A percentile compares a stretch with the other conserved stretches of the same genome.
These are phyloP conservation scores for Apodemia duryi DNA, from an alignment of 2,888 invertebrate species.

Conservation along the genomic window DNA sequence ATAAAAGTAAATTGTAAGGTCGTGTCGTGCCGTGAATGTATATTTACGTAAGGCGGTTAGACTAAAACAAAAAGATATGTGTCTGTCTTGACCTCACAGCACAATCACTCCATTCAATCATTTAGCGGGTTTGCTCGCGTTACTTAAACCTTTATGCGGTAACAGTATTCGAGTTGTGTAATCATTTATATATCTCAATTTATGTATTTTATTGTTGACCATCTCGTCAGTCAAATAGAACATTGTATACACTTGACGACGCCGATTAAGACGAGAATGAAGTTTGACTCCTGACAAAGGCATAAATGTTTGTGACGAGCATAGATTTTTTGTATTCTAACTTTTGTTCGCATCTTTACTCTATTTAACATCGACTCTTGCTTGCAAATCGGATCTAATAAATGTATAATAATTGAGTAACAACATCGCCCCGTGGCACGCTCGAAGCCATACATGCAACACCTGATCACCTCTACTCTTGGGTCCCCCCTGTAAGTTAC, in stretches of 20 bases:
- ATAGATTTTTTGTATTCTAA: no score
- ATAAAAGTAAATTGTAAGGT: neutral
- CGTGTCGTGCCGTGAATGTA: neutral
- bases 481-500: no score
- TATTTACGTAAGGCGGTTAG: slow-evolving; percentile 10
- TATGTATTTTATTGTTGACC: neutral
- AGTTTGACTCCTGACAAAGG: no score
- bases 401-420: no score
- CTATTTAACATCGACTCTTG: no score
- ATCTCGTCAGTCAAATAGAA: neutral
- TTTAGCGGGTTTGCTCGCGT: slow-evolving; percentile 13
- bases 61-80: slow-evolving; percentile 7
- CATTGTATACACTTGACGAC: neutral
- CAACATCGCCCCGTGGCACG: no score
- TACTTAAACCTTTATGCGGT: slow-evolving; percentile 8
- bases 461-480: no score
- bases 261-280: no score
- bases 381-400: no score
- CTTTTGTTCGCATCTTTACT: no score
- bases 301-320: no score
- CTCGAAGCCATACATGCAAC: no score
- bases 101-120: slow-evolving; percentile 14
- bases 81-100: slow-evolving; percentile 6
- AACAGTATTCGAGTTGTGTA: slow-evolving; percentile 4
- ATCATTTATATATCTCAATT: neutral